A percentile compares a stretch with the other conserved stretches of the same genome.
phyloP scores from a whole-genome alignment of 2,888 invertebrate species.

The Ectobius pallidus region DNA sequence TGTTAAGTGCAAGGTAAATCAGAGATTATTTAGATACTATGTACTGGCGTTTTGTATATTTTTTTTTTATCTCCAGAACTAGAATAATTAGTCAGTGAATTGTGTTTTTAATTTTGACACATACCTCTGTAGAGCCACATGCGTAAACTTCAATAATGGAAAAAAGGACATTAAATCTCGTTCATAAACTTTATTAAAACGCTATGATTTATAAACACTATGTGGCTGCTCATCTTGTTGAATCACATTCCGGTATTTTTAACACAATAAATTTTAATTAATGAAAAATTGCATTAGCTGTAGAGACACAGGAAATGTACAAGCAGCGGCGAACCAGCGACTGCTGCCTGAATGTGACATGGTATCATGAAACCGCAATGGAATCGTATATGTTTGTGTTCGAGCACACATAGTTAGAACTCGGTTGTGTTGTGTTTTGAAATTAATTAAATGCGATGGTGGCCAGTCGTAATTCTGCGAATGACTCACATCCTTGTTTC shows the following conservation, averaged over 20 bases:
- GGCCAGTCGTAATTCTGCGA: constrained; percentile 13
- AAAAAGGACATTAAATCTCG: background rate
- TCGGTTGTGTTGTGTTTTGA: constrained; percentile 22
- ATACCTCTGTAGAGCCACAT: background rate
- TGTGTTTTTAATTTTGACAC: too few relatives aligned
- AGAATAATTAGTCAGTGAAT: too few relatives aligned
- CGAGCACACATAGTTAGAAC: background rate
- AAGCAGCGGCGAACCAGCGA: background rate
- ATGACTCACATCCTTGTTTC: constrained; percentile 17
- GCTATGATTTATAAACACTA: constrained; percentile 17
- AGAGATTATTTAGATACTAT: too few relatives aligned
- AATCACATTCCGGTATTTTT: background rate
- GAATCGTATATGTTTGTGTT: constrained; percentile 2
- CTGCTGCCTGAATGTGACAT: background rate
- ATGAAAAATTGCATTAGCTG: constrained; percentile 25
- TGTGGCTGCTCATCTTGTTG: background rate
- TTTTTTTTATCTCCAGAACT: too few relatives aligned
- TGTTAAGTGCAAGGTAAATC: too few relatives aligned
- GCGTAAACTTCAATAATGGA: background rate
- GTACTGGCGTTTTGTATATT: too few relatives aligned
- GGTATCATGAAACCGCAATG: background rate
- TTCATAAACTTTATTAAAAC: constrained; percentile 21
- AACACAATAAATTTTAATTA: constrained; percentile 26
- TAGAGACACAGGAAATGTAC: background rate
- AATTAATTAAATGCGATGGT: constrained; percentile 26